Conservation (phyloP, 2,888 invertebrate species). For the Heterodera filipjevi region DNA sequence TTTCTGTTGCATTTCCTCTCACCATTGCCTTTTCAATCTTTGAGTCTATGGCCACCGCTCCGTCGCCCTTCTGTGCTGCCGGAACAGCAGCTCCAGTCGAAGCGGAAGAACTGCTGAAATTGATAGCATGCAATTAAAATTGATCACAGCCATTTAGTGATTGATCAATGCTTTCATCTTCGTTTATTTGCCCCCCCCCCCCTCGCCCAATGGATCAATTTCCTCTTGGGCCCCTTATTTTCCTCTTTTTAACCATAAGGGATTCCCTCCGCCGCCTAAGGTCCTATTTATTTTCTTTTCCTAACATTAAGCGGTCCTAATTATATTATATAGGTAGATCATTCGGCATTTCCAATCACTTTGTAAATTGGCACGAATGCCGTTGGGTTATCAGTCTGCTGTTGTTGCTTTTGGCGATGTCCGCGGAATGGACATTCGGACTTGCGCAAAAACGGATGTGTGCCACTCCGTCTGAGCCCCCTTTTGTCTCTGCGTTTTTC, state of each 20-base stretch:
- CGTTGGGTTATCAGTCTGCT: background rate
- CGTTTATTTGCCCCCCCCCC: background rate
- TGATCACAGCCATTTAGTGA: background rate
- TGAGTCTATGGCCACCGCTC: constrained; percentile 41
- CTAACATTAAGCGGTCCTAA: background rate
- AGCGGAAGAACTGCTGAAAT: constrained; percentile 24
- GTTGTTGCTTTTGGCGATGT: no score
- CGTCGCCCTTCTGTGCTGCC: background rate
- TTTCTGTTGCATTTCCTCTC: background rate
- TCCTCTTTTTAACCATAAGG: no score
- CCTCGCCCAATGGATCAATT: no score
- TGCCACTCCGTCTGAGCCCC: no score
- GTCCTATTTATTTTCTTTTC: no score
- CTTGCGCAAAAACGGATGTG: no score
- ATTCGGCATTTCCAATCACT: background rate
- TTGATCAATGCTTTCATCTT: no score
- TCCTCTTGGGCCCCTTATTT: no score
- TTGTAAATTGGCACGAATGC: background rate
- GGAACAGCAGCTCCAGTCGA: constrained; percentile 28
- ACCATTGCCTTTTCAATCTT: constrained; percentile 54
- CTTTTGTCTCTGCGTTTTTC: background rate
- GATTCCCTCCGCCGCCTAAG: no score
- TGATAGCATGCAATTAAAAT: no score
- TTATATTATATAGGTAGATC: no score
- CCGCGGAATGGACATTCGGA: background rate